Base-by-base conservation (phyloP, 2,113 vertebrate genomes). In the Pluvialis apricaria region DNA sequence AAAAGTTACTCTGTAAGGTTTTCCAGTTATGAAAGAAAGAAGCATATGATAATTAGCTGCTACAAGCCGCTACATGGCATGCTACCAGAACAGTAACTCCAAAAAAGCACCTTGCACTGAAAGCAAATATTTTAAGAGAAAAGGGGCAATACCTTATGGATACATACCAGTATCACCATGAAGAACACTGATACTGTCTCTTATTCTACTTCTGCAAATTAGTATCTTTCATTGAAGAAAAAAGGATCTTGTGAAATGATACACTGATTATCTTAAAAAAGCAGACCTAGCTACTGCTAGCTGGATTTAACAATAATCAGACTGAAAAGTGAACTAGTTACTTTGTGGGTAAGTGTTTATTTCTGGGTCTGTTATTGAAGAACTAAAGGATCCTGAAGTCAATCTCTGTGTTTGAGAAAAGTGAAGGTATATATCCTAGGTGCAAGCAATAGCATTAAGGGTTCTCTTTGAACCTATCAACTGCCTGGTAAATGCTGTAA, bases 31-130 rank as follows among this genome's bases (percentile, higher is more conserved):
- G 1, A 45, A 80, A 72, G 38, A 65, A 86, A 86, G 31, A 32
- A 78, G 62, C 5, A 34, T 32, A 40, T 29, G 21, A 58, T 82
- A 85, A 58, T 36, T 90, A 86, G 32, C 87, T 97, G 95, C 85
- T 89, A 95, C 92, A 70, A 86, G 29, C 87, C 97, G 95, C 85
- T 89, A 96, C 92, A 65, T 36, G 92, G 88, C 76, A 72, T 72
- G 51, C 40, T 94, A 75, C 71, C 42, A 89, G 61, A 91, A 84
- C 65, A 88, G 15, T 26, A 44, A 65, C 55, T 80, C 60, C 28
- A 32, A 26, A 68, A 24, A 70, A 45, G 13, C 36, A 49, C 55
- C 32, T 82, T 61, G 25, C 66, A 79, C 45, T 77, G 34, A 92
- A 72, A 81, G 29, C 16, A 87, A 57, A 2, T 55, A 58, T 75